Evolutionary conservation across 2,113 vertebrate genomes (phyloP), one percentile per base, ranked within the genome.

Genomic region (Limanda limanda): DNA sequence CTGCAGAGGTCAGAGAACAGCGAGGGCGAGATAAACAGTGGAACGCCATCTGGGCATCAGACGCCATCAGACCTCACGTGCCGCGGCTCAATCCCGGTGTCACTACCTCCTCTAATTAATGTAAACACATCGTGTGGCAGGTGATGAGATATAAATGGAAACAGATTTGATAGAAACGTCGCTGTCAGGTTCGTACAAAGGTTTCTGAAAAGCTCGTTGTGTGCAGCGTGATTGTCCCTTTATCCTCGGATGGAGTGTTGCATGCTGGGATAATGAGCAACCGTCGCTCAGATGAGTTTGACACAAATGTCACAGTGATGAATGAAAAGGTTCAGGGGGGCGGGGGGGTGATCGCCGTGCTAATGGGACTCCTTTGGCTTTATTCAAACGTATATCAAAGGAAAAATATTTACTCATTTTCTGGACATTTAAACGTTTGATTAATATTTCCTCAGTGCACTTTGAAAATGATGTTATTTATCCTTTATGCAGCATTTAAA

Each of bases 261-360:
- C 79, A 86, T 74, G 61, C 77, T 70, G 88, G 74, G 77, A 78
- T 81, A 90, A 87, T 74, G 81, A 88, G 68, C 51, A 55, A 35
- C 80, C 76, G 80, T 67, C 78, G 78, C 81, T 88, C 82, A 74
- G 56, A 82, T 20, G 52, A 67, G 65, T 71, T 79, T 11, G 57
- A 70, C 69, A 78, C 64, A 82, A 74, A 84, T 83, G 71, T 73
- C 74, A 70, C 0, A 1, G 52, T 78, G 84, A 87, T 81, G 83
- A 83, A 79, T 48, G 74, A 79, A 31, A 27, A 45, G 76, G 68
- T 54, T 69, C 9, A 1, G 27, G 27, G 27, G 31, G 31, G 25
- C 25, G 7, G 62, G 40, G 70, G 79, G 37, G 68, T 76, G 20
- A 27, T 25, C 2, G 8, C 48, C 2, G 40, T 31, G 81, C 42